Percentiles rank a stretch among this genome's conserved stretches.
Evolutionary conservation across 1,140 invertebrate genomes (phyloP).

Genomic region (Harlomillsia oculata): DNA sequence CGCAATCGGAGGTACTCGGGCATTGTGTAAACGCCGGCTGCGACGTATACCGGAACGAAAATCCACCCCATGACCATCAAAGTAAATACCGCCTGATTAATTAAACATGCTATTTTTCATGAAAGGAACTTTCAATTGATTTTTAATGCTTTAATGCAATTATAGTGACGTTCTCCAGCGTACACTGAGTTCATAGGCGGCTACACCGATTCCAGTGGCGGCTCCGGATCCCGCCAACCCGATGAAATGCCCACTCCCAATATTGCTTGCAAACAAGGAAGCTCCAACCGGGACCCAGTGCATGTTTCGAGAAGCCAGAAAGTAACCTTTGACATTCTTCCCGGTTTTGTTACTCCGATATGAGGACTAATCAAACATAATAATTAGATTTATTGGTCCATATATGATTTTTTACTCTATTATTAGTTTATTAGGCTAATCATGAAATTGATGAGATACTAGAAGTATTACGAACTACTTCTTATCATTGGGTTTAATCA

Average conservation of each 20-base stretch:
- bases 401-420: too few species aligned
- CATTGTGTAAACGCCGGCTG: slow-evolving; percentile 45
- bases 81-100: slow-evolving; percentile 43
- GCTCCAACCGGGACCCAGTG: slow-evolving; percentile 43
- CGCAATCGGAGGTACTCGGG: slow-evolving; percentile 49
- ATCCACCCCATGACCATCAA: slow-evolving; percentile 48
- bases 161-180: slow-evolving; percentile 26
- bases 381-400: too few species aligned
- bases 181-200: slow-evolving; percentile 50
- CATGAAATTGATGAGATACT: too few species aligned
- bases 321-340: slow-evolving; percentile 44
- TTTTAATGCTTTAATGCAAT: neutral
- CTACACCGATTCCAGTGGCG: slow-evolving; percentile 46
- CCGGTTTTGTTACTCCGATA: too few species aligned
- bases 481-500: too few species aligned
- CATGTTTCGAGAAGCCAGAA: slow-evolving; percentile 47
- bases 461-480: too few species aligned
- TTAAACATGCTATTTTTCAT: too few species aligned
- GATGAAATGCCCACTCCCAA: slow-evolving; percentile 53
- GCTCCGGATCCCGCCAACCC: slow-evolving; percentile 48
- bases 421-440: too few species aligned
- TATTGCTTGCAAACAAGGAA: slow-evolving; percentile 52
- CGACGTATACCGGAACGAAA: slow-evolving; percentile 51
- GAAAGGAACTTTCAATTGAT: too few species aligned
- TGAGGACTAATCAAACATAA: too few species aligned